Evolutionary conservation across 2,888 invertebrate species (phyloP).

Genomic region (Bhutanitis thaidina): DNA sequence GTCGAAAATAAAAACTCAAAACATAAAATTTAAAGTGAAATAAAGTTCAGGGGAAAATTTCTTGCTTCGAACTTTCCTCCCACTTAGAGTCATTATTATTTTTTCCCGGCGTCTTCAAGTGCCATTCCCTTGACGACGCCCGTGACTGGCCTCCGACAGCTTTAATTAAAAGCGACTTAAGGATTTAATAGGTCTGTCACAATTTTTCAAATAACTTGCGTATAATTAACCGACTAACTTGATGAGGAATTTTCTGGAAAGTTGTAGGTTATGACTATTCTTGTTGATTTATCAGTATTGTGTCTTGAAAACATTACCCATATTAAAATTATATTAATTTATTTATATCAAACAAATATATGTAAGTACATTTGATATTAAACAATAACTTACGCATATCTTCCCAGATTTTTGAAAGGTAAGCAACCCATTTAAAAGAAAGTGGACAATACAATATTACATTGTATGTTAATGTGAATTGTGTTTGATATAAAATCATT

Average conservation of each 20-base stretch:
- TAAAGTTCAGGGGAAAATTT: conserved; percentile 29
- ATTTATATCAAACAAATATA: no score
- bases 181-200: conserved; percentile 61
- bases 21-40: conserved; percentile 14
- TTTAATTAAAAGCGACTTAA: conserved; percentile 66
- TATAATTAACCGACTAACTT: conserved; percentile 43
- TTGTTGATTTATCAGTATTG: no score
- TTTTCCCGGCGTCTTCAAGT: conserved; percentile 33
- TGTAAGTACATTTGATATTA: no score
- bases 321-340: no score
- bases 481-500: no score
- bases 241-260: conserved; percentile 61
- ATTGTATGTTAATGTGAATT: no score
- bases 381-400: background rate
- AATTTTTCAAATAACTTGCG: conserved; percentile 44
- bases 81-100: conserved; percentile 34
- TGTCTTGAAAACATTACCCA: no score
- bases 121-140: conserved; percentile 30
- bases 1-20: background rate
- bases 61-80: conserved; percentile 29
- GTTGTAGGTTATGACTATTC: conserved; percentile 31
- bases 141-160: conserved; percentile 41
- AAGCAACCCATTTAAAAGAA: background rate
- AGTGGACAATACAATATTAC: background rate
- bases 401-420: background rate